Conservation (phyloP, 2,797 vertebrate genomes). For the Delichon dasypus region DNA sequence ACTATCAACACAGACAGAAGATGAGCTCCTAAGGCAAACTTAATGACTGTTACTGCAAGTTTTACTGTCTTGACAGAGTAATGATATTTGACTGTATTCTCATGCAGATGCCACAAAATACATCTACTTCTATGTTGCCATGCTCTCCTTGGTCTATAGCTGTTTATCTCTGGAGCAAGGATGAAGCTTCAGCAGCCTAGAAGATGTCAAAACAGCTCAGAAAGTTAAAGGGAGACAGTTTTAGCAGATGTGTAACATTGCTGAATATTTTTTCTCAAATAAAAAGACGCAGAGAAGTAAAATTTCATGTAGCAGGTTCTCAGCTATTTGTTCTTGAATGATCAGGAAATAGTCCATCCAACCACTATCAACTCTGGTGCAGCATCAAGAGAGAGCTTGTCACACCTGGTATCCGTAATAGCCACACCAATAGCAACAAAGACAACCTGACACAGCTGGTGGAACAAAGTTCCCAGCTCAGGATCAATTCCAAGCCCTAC, state of each 20-base stretch:
- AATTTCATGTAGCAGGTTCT: not conserved
- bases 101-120: not conserved
- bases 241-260: not conserved
- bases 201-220: not conserved
- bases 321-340: not conserved
- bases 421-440: not conserved
- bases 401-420: not conserved
- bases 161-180: not conserved
- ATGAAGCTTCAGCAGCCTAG: not conserved
- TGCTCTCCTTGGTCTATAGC: not conserved
- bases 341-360: not conserved
- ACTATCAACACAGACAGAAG: not conserved
- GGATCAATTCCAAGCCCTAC: not conserved
- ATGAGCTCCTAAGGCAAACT: not conserved
- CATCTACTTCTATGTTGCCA: not conserved
- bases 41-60: not conserved
- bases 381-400: not conserved
- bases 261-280: not conserved
- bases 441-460: rapidly evolving
- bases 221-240: not conserved
- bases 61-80: not conserved
- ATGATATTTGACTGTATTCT: not conserved
- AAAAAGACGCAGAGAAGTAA: not conserved
- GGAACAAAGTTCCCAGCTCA: not conserved
- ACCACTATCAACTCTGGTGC: not conserved